These are phyloP conservation scores for Argentina silus DNA, from an alignment of 2,797 vertebrate genomes.

Conservation along the genomic window DNA sequence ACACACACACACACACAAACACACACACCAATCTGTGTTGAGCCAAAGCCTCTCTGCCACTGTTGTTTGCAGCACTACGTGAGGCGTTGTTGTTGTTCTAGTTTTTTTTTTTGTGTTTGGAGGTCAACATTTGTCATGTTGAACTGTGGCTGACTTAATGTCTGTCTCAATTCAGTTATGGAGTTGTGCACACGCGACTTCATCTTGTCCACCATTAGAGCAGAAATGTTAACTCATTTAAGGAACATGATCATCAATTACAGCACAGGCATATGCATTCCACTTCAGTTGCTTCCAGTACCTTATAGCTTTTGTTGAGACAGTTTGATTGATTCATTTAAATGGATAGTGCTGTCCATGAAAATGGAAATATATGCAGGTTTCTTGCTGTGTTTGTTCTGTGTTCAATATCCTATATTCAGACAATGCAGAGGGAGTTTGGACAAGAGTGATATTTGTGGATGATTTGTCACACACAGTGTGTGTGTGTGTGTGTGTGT, in stretches of 20 bases:
- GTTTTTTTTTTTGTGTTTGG: slow-evolving; percentile 40
- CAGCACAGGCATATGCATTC: slow-evolving; percentile 56
- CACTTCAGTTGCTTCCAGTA: slow-evolving; percentile 56
- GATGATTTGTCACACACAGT: background rate
- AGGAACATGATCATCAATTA: slow-evolving; percentile 66
- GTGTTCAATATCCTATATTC: background rate
- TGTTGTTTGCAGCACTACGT: background rate
- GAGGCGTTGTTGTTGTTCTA: slow-evolving; percentile 24
- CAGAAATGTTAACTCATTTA: slow-evolving; percentile 68
- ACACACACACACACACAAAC: background rate
- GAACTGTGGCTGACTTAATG: slow-evolving; percentile 35
- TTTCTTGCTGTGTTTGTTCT: background rate
- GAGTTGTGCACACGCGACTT: slow-evolving; percentile 52
- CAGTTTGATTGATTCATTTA: slow-evolving; percentile 52
- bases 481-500: slow-evolving; percentile 1
- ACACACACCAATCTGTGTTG: background rate
- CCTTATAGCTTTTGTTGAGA: slow-evolving; percentile 60
- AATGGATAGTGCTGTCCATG: background rate
- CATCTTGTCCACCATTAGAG: slow-evolving; percentile 63
- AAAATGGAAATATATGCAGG: background rate
- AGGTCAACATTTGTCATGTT: slow-evolving; percentile 55
- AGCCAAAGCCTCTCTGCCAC: background rate
- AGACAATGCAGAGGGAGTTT: background rate
- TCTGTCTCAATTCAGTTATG: slow-evolving; percentile 53
- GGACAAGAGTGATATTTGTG: background rate